A percentile compares a stretch with the other conserved stretches of the same genome.
These are phyloP conservation scores for Goniozus legneri DNA, from an alignment of 1,140 invertebrate species.

Conservation along the genomic window DNA sequence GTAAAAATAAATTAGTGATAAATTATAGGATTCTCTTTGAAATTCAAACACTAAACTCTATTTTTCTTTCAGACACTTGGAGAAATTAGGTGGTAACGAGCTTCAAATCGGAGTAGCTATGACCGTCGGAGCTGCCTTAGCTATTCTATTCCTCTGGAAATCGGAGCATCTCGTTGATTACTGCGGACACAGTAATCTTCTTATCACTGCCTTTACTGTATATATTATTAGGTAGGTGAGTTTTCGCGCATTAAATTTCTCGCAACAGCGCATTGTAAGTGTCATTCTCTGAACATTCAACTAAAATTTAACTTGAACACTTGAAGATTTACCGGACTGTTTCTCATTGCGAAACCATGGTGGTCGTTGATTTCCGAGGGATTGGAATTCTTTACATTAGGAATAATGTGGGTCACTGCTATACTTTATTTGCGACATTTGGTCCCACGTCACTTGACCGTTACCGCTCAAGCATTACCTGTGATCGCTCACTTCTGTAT, in stretches of 20 bases:
- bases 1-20: conserved; percentile 54
- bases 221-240: conserved; percentile 69
- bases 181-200: conserved; percentile 78
- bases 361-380: conserved; percentile 69
- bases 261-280: neutral
- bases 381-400: conserved; percentile 77
- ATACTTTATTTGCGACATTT: conserved; percentile 78
- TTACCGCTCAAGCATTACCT: conserved; percentile 77
- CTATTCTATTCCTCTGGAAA: conserved; percentile 71
- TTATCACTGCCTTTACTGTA: conserved; percentile 74
- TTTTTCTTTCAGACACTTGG: conserved; percentile 57
- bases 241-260: conserved; percentile 1
- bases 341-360: conserved; percentile 62
- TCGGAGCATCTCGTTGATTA: conserved; percentile 80
- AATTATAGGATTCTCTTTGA: neutral
- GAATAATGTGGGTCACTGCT: conserved; percentile 79
- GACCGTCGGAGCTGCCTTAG: conserved; percentile 63
- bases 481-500: conserved; percentile 80
- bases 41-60: neutral
- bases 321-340: conserved; percentile 57
- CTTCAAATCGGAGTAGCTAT: conserved; percentile 66
- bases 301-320: neutral
- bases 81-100: conserved; percentile 57
- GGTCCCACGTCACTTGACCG: conserved; percentile 73
- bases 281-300: no score